These are phyloP conservation scores for Drosophila sp. DNA, from an alignment of 1,140 invertebrate genomes.

Conservation along the genomic window DNA sequence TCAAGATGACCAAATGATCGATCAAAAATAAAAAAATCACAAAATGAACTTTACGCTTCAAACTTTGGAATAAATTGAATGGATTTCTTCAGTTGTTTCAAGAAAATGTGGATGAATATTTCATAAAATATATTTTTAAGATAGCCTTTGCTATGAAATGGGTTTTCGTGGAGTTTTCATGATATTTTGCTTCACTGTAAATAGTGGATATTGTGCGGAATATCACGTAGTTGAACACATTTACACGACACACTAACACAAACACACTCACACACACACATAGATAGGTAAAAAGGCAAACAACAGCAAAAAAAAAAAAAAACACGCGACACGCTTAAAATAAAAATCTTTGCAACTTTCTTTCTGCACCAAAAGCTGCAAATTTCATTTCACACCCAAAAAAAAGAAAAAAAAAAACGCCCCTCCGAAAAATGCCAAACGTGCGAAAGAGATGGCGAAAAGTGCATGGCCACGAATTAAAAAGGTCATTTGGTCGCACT, in stretches of 20 bases:
- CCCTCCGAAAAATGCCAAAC: slow-evolving; percentile 31
- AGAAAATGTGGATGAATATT: too few species aligned
- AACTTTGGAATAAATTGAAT: too few species aligned
- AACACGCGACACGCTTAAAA: slow-evolving; percentile 61
- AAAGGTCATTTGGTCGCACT: slow-evolving; percentile 79
- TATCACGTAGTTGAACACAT: slow-evolving; percentile 65
- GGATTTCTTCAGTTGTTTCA: too few species aligned
- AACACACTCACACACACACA: slow-evolving; percentile 12
- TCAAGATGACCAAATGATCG: too few species aligned
- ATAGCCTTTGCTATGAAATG: too few species aligned
- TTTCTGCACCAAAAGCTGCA: slow-evolving; percentile 74
- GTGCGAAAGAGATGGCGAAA: slow-evolving; percentile 41
- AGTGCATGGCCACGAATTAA: slow-evolving; percentile 79
- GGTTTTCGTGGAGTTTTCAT: background rate
- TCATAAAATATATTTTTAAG: too few species aligned
- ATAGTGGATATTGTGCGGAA: slow-evolving; percentile 9
- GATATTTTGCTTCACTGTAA: background rate
- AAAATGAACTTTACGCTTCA: too few species aligned
- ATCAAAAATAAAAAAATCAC: too few species aligned
- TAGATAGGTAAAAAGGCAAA: slow-evolving; percentile 17
- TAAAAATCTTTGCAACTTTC: slow-evolving; percentile 79
- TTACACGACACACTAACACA: slow-evolving; percentile 42
- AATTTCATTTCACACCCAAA: slow-evolving; percentile 77
- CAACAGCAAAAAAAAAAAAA: slow-evolving; percentile 21
- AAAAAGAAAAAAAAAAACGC: background rate